phyloP scores from a whole-genome alignment of 2,797 vertebrate genomes.

The Siniperca scherzeri region DNA sequence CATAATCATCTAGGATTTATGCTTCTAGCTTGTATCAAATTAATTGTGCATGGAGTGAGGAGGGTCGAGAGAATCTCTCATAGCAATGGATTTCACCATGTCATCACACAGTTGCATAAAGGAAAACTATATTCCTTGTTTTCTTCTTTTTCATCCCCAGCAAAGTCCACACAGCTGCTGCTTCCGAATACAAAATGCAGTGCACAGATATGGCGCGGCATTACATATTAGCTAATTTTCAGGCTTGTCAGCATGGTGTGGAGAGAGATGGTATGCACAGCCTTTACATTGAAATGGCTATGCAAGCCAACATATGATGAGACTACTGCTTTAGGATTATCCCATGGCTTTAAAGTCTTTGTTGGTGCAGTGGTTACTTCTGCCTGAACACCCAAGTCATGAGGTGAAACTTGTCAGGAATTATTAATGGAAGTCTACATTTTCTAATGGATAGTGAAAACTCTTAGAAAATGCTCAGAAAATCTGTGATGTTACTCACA shows the following conservation, averaged over 20 bases:
- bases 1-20: conserved; percentile 86
- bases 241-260: conserved; percentile 47
- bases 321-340: conserved; percentile 45
- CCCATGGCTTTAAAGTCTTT: conserved; percentile 48
- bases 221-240: conserved; percentile 67
- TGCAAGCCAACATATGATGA: conserved; percentile 42
- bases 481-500: conserved; percentile 4
- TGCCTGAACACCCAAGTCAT: conserved; percentile 34
- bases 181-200: conserved; percentile 39
- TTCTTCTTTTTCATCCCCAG: conserved; percentile 49
- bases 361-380: conserved; percentile 39
- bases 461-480: not conserved
- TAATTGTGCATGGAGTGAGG: conserved; percentile 80
- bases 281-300: conserved; percentile 63
- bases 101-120: conserved; percentile 70
- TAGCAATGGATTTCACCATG: conserved; percentile 78
- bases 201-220: conserved; percentile 33
- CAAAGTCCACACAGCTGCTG: conserved; percentile 53
- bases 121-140: conserved; percentile 62
- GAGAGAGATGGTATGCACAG: conserved; percentile 31
- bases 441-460: not conserved
- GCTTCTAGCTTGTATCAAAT: conserved; percentile 82
- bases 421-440: conserved; percentile 12
- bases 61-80: conserved; percentile 76
- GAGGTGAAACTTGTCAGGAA: conserved; percentile 45